Base-by-base conservation (phyloP, 2,113 vertebrate genomes). In the Seriola rivoliana region DNA sequence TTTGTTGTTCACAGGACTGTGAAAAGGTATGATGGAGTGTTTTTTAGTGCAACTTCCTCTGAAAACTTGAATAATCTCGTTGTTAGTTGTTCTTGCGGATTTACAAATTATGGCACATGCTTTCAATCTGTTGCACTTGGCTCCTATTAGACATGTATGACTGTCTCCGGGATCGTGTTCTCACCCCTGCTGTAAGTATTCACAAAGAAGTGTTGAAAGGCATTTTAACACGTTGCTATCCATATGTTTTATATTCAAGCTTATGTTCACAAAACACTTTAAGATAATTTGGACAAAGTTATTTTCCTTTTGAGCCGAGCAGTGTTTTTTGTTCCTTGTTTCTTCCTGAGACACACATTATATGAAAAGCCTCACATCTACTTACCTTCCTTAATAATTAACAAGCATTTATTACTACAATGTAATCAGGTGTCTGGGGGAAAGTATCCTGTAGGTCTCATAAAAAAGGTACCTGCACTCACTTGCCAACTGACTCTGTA, bases 51-150 rank as follows among this genome's bases (percentile, higher is more conserved):
- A 81, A 84, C 74, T 58, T 93, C 89, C 82, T 90, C 68, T 82
- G 66, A 84, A 93, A 93, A 94, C 92, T 94, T 94, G 91, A 94
- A 94, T 86, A 80, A 84, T 88, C 78, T 70, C 71, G 38, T 70
- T 72, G 42, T 83, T 87, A 88, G 82, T 88, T 85, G 75, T 82
- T 75, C 78, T 72, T 46, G 29, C 78, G 63, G 11, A 87, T 46
- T 63, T 73, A 50, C 72, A 89, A 71, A 85, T 76, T 16, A 91
- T 66, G 84, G 91, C 90, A 92, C 88, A 87, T 87, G 64, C 75
- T 85, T 87, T 89, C 36, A 71, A 23, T 78, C 71, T 81, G 64
- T 86, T 78, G 80, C 85, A 90, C 89, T 82, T 62, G 42, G 16
- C 74, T 86, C 68, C 42, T 19, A 14, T 60, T 3, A 48, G 63